These are phyloP conservation scores for Phylloscopus whistleri DNA, from an alignment of 2,113 vertebrate species.

Conservation along the genomic window DNA sequence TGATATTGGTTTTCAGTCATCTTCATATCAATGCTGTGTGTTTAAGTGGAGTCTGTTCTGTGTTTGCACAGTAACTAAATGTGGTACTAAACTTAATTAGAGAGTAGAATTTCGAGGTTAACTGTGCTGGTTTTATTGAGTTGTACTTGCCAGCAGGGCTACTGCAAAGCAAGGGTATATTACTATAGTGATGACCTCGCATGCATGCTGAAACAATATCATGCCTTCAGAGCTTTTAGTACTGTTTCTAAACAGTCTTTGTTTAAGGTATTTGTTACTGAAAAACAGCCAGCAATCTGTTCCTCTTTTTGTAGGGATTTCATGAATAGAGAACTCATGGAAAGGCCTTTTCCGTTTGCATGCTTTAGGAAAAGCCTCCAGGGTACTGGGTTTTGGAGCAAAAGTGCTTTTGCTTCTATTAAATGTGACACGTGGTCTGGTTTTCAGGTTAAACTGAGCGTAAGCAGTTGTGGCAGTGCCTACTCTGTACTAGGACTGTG, in stretches of 20 bases:
- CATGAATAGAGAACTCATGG: conserved; percentile 39
- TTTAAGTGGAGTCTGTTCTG: background rate
- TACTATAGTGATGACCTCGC: background rate
- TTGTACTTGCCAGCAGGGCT: background rate
- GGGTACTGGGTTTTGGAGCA: conserved; percentile 8
- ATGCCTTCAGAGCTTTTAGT: background rate
- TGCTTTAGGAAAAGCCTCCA: conserved; percentile 16
- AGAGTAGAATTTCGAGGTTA: background rate
- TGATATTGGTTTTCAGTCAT: background rate
- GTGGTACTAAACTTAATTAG: background rate
- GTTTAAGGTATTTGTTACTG: background rate
- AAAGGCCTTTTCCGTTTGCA: background rate
- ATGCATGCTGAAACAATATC: background rate
- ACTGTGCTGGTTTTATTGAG: background rate
- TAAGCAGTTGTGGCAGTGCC: background rate
- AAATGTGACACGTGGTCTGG: background rate
- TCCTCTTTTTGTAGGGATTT: conserved; percentile 15
- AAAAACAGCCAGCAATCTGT: conserved; percentile 22
- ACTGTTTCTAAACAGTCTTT: conserved; percentile 2
- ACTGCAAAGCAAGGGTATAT: background rate
- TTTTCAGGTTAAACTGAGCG: background rate
- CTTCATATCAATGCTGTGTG: background rate
- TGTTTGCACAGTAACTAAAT: background rate
- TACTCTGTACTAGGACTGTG: background rate
- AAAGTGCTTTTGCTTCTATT: background rate